These are phyloP conservation scores for Apodemus speciosus DNA, from an alignment of 2,113 vertebrate genomes.

Conservation along the genomic window DNA sequence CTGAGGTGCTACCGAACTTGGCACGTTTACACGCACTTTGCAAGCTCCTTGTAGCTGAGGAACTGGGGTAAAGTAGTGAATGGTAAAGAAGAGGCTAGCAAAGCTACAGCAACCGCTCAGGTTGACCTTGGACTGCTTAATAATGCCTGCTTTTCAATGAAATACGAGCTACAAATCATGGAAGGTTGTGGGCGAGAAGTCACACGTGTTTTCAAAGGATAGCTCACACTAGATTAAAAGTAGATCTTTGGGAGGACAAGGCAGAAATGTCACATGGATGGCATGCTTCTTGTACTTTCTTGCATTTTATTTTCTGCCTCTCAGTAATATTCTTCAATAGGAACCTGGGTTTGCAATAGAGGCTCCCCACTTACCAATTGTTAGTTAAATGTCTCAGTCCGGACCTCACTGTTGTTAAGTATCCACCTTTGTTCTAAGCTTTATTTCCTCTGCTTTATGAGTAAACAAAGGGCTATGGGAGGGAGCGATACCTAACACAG, in stretches of 20 bases:
- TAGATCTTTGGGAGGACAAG: not conserved
- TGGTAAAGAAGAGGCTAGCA: not conserved
- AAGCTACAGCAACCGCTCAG: not conserved
- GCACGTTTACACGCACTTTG: not conserved
- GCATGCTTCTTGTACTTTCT: not conserved
- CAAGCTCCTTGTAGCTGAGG: not conserved
- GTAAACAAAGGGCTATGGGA: not conserved
- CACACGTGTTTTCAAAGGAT: not conserved
- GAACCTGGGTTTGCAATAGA: not conserved
- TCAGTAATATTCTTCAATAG: not conserved
- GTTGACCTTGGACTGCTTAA: not conserved
- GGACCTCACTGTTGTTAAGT: conserved; percentile 6
- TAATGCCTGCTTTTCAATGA: not conserved
- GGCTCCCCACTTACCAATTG: not conserved
- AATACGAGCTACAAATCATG: not conserved
- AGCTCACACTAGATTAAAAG: not conserved
- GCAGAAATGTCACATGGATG: conserved; percentile 25
- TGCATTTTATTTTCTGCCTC: not conserved
- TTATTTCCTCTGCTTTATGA: not conserved
- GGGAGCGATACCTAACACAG: not conserved
- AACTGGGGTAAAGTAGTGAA: not conserved
- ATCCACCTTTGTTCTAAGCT: not conserved
- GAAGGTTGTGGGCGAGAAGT: not conserved
- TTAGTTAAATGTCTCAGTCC: not conserved
- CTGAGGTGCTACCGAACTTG: not conserved